Conservation (phyloP, 1,140 invertebrate species). For the Drosophila pseudoananassae region DNA sequence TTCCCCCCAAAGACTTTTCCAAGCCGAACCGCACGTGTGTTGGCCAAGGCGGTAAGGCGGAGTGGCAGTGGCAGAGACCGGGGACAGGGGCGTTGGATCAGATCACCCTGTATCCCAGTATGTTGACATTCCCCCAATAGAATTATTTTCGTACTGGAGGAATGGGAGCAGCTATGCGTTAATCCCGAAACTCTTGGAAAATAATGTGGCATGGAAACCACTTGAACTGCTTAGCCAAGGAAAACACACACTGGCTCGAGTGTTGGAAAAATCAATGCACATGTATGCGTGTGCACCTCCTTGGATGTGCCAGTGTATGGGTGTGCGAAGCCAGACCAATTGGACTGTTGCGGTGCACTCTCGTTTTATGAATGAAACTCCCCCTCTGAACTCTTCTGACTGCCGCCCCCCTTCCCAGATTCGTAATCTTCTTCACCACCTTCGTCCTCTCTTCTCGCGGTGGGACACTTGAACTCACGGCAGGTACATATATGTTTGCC, state of each 20-base stretch:
- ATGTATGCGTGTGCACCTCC: slow-evolving; percentile 51
- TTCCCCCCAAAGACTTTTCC: slow-evolving; percentile 13
- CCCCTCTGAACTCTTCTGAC: slow-evolving; percentile 5
- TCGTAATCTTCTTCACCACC: neutral
- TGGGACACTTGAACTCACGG: slow-evolving; percentile 50
- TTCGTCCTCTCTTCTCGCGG: neutral
- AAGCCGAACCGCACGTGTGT: slow-evolving; percentile 36
- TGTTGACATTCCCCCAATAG: slow-evolving; percentile 45
- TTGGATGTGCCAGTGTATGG: slow-evolving; percentile 40
- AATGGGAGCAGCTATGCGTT: slow-evolving; percentile 47
- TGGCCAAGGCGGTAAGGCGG: neutral
- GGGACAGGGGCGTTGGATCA: neutral
- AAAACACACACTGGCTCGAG: slow-evolving; percentile 20
- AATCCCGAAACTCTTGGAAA: slow-evolving; percentile 39
- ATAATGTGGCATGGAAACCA: slow-evolving; percentile 58
- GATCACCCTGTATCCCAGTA: slow-evolving; percentile 33
- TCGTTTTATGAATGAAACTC: slow-evolving; percentile 74
- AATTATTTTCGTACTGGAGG: slow-evolving; percentile 45
- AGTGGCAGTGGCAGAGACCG: neutral
- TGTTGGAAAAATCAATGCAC: slow-evolving; percentile 77
- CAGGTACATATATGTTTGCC: slow-evolving; percentile 48
- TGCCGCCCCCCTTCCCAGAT: no score
- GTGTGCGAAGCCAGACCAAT: slow-evolving; percentile 47
- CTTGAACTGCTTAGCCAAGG: slow-evolving; percentile 44
- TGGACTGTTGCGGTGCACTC: slow-evolving; percentile 45